Evolutionary conservation across 2,888 invertebrate species (phyloP).

Genomic region (Fragum sueziense): DNA sequence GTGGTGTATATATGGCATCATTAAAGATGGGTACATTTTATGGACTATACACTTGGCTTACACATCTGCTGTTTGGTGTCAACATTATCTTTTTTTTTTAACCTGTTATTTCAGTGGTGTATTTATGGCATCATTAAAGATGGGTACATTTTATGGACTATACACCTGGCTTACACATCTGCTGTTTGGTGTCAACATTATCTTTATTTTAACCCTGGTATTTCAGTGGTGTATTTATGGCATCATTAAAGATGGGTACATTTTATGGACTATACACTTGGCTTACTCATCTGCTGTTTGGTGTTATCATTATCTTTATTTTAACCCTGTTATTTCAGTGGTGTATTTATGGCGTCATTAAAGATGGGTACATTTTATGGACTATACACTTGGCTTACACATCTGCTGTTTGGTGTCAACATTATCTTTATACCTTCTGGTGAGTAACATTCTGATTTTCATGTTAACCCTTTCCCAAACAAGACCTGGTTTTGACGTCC

Average conservation of each 20-base stretch:
- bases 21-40: conserved; percentile 98
- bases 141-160: conserved; percentile 97
- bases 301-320: conserved; percentile 95
- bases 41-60: conserved; percentile 98
- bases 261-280: conserved; percentile 99
- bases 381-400: conserved; percentile 98
- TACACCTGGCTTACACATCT: conserved; percentile 99
- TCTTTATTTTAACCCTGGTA: too few relatives aligned
- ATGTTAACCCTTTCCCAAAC: too few relatives aligned
- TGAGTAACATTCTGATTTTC: conserved; percentile 82
- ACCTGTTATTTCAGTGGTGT: conserved; percentile 91
- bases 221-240: conserved; percentile 94
- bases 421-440: conserved; percentile 97
- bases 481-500: too few relatives aligned
- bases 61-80: conserved; percentile 96
- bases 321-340: conserved; percentile 86
- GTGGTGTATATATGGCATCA: conserved; percentile 97
- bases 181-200: conserved; percentile 94
- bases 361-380: conserved; percentile 99
- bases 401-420: conserved; percentile 95
- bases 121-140: conserved; percentile 97
- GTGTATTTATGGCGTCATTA: conserved; percentile 97
- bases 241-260: conserved; percentile 97
- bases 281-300: conserved; percentile 97
- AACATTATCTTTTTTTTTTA: too few relatives aligned